A percentile compares a stretch with the other conserved stretches of the same genome.
These are phyloP conservation scores for Heliothis subflexa DNA, from an alignment of 1,140 invertebrate species.

Conservation along the genomic window DNA sequence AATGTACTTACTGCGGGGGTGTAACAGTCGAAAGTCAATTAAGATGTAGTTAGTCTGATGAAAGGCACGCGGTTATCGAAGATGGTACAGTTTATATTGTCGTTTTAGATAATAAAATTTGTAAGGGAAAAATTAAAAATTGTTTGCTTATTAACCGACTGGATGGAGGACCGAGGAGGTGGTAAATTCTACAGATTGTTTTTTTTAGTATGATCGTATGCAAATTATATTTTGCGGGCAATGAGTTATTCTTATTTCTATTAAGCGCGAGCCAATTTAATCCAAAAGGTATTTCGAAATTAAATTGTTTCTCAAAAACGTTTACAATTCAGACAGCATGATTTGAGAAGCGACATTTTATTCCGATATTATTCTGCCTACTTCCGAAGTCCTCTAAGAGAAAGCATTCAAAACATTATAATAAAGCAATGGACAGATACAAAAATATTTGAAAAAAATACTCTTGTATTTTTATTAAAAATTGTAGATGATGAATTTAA, in stretches of 20 bases:
- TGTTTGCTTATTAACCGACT: too few relatives aligned
- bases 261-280: too few relatives aligned
- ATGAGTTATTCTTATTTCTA: too few relatives aligned
- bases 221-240: too few relatives aligned
- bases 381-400: background rate
- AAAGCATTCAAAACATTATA: background rate
- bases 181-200: too few relatives aligned
- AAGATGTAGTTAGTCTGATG: constrained; percentile 13
- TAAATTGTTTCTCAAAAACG: too few relatives aligned
- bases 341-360: background rate
- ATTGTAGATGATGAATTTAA: background rate
- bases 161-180: too few relatives aligned
- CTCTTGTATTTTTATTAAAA: background rate
- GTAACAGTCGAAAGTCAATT: constrained; percentile 25
- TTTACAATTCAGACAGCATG: background rate
- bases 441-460: constrained; percentile 17
- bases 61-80: constrained; percentile 4
- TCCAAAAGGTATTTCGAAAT: too few relatives aligned
- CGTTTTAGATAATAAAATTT: constrained; percentile 11
- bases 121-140: background rate
- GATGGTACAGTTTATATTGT: constrained; percentile 2
- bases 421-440: constrained; percentile 3
- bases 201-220: too few relatives aligned
- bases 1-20: constrained; percentile 10
- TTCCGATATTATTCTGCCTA: background rate